Percentiles rank a stretch among this genome's conserved stretches.
Evolutionary conservation across 2,797 vertebrate genomes (phyloP).

Genomic region (Merluccius polli): DNA sequence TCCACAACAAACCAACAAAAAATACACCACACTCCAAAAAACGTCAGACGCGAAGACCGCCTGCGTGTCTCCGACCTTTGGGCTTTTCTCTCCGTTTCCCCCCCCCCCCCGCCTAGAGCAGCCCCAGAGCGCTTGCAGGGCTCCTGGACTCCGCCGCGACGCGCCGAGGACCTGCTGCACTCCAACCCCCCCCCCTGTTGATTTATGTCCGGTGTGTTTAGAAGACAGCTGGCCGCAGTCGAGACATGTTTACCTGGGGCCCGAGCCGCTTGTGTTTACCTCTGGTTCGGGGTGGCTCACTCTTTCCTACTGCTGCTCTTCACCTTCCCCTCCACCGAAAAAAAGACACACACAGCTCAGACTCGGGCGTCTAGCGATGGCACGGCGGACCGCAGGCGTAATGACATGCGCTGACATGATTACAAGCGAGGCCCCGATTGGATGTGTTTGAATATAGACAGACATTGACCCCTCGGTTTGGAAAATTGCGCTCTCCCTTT

Average conservation of each 20-base stretch:
- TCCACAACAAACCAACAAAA: neutral
- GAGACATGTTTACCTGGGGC: slow-evolving; percentile 57
- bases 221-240: slow-evolving; percentile 35
- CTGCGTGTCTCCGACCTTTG: slow-evolving; percentile 16
- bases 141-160: neutral
- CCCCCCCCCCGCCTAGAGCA: neutral
- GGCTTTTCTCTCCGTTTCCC: neutral
- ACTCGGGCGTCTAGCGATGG: slow-evolving; percentile 29
- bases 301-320: slow-evolving; percentile 22
- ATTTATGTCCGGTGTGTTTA: slow-evolving; percentile 48
- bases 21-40: neutral
- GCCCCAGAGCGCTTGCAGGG: neutral
- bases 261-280: slow-evolving; percentile 15
- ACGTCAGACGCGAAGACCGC: neutral
- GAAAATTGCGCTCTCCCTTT: slow-evolving; percentile 40
- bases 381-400: slow-evolving; percentile 41
- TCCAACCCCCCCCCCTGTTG: slow-evolving; percentile 1
- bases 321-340: slow-evolving; percentile 10
- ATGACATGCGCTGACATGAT: slow-evolving; percentile 54
- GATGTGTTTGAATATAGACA: slow-evolving; percentile 46
- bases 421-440: slow-evolving; percentile 42
- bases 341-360: neutral
- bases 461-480: slow-evolving; percentile 41
- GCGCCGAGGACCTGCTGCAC: slow-evolving; percentile 14
- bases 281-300: neutral